Evolutionary conservation across 2,113 vertebrate species (phyloP), one percentile per base, ranked within the genome.

Genomic region (Pionites leucogaster): DNA sequence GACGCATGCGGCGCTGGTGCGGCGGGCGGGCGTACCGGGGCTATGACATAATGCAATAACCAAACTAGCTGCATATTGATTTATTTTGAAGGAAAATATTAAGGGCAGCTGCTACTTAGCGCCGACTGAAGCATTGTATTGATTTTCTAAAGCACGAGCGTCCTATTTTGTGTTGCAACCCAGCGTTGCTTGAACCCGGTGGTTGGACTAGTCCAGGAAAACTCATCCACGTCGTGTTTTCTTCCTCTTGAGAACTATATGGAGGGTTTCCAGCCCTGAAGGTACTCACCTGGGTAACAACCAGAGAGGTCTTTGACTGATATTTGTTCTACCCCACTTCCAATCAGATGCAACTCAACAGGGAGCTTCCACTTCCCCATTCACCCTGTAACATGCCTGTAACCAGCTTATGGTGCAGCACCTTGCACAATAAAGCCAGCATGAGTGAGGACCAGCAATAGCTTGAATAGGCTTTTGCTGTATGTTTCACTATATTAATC

Each of bases 71-170:
- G 2, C 67, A 79, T 83, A 90, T 83, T 93, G 75, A 75, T 86
- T 92, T 83, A 82, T 86, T 90, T 42, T 29, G 49, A 92, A 63
- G 75, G 31, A 12, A 72, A 90, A 52, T 57, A 80, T 80, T 80
- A 71, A 87, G 72, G 89, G 78, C 78, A 94, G 89, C 86, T 92
- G 92, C 72, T 86, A 50, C 68, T 79, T 75, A 76, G 62, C 2
- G 4, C 41, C 1, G 4, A 59, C 35, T 77, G 76, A 64, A 86
- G 65, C 6, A 7, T 46, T 92, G 65, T 49, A 49, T 18, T 31
- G 55, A 11, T 82, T 89, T 90, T 87, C 92, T 82, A 35, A 35
- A 84, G 39, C 15, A 28, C 46, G 20, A 78, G 31, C 11, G 0
- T 70, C 6, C 0, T 14, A 16, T 55, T 89, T 50, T 60, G 46